Evolutionary conservation across 2,797 vertebrate genomes (phyloP).

Genomic region (Gallinago nigripennis): DNA sequence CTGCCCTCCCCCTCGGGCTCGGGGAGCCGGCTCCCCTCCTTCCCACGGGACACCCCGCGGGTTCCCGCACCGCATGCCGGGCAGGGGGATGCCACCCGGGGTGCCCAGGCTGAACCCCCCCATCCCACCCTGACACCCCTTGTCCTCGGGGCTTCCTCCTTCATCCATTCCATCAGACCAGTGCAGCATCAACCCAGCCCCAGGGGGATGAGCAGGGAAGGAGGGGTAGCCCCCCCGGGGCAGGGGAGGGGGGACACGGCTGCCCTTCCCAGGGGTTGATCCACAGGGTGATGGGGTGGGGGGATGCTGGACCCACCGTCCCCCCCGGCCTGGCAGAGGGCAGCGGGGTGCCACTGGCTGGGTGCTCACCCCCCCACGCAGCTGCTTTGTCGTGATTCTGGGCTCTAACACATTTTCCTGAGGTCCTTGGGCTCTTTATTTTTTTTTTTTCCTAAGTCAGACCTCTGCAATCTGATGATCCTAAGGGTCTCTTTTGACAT

Average conservation of each 20-base stretch:
- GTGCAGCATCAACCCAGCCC: rapidly evolving
- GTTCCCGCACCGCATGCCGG: neutral
- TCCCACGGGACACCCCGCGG: rapidly evolving
- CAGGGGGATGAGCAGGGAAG: rapidly evolving
- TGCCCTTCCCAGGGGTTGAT: no score
- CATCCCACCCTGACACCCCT: rapidly evolving
- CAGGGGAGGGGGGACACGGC: rapidly evolving
- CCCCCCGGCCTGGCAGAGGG: neutral
- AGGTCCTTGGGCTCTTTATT: neutral
- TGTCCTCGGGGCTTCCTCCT: neutral
- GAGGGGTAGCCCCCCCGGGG: rapidly evolving
- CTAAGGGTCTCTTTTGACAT: slow-evolving; percentile 1
- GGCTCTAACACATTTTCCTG: neutral
- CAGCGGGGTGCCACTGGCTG: rapidly evolving
- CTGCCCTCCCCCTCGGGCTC: neutral
- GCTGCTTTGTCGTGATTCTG: rapidly evolving
- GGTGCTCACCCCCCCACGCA: rapidly evolving
- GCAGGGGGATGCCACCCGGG: neutral
- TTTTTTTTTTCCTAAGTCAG: neutral
- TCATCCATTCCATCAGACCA: rapidly evolving
- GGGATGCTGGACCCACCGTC: rapidly evolving
- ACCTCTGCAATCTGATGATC: neutral
- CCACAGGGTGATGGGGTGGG: rapidly evolving
- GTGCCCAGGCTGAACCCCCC: neutral
- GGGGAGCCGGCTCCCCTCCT: neutral